Evolutionary conservation across 37 sponge, comb jelly and placozoan genomes (phyloP), one percentile per base, ranked within the genome.

Genomic region (Crambe crambe): DNA sequence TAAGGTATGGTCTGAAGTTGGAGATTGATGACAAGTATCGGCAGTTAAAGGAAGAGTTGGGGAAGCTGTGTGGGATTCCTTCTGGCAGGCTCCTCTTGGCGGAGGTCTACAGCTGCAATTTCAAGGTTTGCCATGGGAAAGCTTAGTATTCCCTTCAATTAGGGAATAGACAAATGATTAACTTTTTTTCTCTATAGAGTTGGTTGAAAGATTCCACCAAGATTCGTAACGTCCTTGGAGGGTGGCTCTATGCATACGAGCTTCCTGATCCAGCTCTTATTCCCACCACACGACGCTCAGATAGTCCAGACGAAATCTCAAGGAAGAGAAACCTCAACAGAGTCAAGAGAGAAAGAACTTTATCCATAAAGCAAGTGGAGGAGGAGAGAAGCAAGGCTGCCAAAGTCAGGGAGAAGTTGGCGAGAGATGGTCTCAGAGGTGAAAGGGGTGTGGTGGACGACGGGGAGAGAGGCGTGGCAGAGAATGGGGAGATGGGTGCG

Each of bases 231-330:
- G 70, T 87, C 37, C 75, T 90, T 1, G 89, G 86, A 23, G 92
- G 92, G 3, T 91, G 68, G 70, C 68, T 95, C 68, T 97, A 91
- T 76, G 97, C 95, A 20, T 97, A 71, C 79, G 95, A 97, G 76
- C 78, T 82, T n/a, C 95, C 95, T 8, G 39, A 39, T 29, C 77
- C 89, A 25, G 58, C 77, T 22, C 73, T 74, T 1, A 37, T 59
- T 9, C 74, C 75, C 22, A 79, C 84, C 58, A 75, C 74, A 2
- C 27, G 74, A 0, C 39, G 87, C 17, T 57, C 85, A 29, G 68
- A 78, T 10, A 80, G 75, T 29, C 73, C 74, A 0, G 68, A 80
- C 17, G 86, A 79, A 66, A 47, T 58, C 34, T 41, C 29, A 32
- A 25, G 58, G 2, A 3, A 20, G 59, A 25, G 31, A 10, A 63